These are phyloP conservation scores for Parazoanthus swiftii DNA, from an alignment of 92 coral and sea anemone species.

Conservation along the genomic window DNA sequence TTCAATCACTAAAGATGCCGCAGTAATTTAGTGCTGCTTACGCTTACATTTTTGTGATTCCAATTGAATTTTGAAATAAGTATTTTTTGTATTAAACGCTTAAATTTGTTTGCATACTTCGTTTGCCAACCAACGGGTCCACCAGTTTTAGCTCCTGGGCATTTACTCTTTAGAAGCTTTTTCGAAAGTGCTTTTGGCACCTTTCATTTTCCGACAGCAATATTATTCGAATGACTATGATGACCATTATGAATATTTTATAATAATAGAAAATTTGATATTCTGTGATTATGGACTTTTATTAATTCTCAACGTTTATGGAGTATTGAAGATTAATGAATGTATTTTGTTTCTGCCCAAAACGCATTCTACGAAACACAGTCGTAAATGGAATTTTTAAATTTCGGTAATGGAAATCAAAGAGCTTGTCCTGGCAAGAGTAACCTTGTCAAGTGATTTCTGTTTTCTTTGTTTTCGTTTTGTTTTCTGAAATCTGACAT, in stretches of 20 bases:
- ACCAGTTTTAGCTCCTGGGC: background rate
- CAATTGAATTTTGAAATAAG: too few species aligned
- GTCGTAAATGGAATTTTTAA: background rate
- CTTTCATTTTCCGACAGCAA: background rate
- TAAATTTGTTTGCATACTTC: too few species aligned
- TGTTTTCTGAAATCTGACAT: background rate
- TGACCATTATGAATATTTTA: background rate
- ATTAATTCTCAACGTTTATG: background rate
- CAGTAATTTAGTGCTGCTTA: background rate
- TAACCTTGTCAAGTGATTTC: slow-evolving; percentile 13
- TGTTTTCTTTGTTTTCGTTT: background rate
- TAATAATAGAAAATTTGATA: too few species aligned
- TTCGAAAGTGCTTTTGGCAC: background rate
- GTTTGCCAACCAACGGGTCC: background rate
- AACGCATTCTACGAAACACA: background rate
- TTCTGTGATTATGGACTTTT: background rate
- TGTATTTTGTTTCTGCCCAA: background rate
- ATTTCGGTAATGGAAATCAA: background rate
- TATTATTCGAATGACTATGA: background rate
- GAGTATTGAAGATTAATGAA: too few species aligned
- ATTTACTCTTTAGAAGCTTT: background rate
- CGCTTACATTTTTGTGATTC: too few species aligned
- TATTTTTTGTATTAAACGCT: background rate
- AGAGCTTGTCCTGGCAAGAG: slow-evolving; percentile 10
- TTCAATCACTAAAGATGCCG: background rate